phyloP scores from a whole-genome alignment of 2,888 invertebrate genomes.

The Dioctria linearis region DNA sequence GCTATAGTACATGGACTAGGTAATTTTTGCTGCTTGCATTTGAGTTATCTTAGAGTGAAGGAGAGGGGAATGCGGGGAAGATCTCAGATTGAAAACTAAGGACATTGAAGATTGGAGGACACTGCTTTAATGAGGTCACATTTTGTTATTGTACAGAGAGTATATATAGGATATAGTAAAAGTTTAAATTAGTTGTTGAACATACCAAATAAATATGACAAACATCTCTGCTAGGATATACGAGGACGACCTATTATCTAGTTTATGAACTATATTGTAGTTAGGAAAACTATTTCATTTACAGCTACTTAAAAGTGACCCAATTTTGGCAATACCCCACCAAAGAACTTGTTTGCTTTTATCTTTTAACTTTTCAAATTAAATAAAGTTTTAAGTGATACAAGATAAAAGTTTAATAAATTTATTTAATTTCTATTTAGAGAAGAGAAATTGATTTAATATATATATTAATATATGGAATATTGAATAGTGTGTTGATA shows the following conservation, averaged over 20 bases:
- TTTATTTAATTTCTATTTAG: too few relatives aligned
- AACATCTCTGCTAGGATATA: background rate
- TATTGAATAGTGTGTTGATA: too few relatives aligned
- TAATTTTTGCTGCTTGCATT: constrained; percentile 24
- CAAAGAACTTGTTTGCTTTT: constrained; percentile 14
- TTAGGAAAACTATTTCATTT: constrained; percentile 13
- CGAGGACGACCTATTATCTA: too few relatives aligned
- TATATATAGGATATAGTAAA: constrained; percentile 4
- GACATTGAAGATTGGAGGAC: background rate
- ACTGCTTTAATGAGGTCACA: background rate
- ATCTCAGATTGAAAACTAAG: background rate
- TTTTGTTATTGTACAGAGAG: too few relatives aligned
- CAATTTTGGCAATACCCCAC: background rate
- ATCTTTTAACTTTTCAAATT: constrained; percentile 24
- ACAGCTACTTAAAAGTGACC: constrained; percentile 24
- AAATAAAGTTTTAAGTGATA: constrained; percentile 18
- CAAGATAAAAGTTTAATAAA: background rate
- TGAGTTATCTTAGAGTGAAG: background rate
- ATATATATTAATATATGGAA: too few relatives aligned
- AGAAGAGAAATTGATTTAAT: too few relatives aligned
- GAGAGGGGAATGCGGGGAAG: background rate
- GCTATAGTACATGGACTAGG: background rate
- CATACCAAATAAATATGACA: constrained; percentile 15
- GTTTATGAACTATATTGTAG: background rate
- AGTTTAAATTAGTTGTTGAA: constrained; percentile 30